A percentile compares a stretch with the other conserved stretches of the same genome.
Evolutionary conservation across 2,113 vertebrate genomes (phyloP).

Genomic region (Phylloscopus whistleri): DNA sequence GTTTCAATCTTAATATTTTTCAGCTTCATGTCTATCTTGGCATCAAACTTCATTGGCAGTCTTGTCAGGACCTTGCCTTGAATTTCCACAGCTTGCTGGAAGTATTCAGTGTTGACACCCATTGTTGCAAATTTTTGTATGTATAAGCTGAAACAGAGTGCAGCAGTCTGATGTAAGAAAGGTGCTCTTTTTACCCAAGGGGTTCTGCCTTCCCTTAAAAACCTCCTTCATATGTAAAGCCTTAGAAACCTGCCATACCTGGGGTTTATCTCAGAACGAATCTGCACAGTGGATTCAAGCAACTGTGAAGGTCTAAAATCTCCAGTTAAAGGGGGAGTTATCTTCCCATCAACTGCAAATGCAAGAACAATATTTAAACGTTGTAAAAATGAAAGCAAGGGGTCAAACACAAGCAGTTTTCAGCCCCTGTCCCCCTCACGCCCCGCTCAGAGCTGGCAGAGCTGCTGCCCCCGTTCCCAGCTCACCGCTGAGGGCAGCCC

Average conservation of each 20-base stretch:
- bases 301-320: constrained; percentile 43
- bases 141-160: constrained; percentile 60
- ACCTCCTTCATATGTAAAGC: background rate
- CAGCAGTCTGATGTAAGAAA: background rate
- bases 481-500: constrained; percentile 57
- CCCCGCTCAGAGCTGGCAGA: background rate
- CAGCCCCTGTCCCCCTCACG: background rate
- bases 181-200: background rate
- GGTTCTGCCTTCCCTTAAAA: background rate
- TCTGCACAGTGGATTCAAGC: constrained; percentile 38
- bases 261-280: constrained; percentile 33
- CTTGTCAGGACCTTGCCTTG: constrained; percentile 60
- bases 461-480: fast-evolving
- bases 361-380: background rate
- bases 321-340: constrained; percentile 7
- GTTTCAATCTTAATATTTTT: constrained; percentile 77
- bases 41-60: constrained; percentile 67
- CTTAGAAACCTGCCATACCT: constrained; percentile 24
- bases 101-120: constrained; percentile 78
- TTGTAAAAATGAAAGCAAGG: background rate
- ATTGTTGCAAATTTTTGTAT: constrained; percentile 73
- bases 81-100: constrained; percentile 75
- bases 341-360: constrained; percentile 51
- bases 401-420: background rate
- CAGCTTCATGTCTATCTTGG: constrained; percentile 70